Percentiles rank a stretch among this genome's conserved stretches.
phyloP scores from a whole-genome alignment of 2,888 invertebrate species.

The Abrostola triplasia region DNA sequence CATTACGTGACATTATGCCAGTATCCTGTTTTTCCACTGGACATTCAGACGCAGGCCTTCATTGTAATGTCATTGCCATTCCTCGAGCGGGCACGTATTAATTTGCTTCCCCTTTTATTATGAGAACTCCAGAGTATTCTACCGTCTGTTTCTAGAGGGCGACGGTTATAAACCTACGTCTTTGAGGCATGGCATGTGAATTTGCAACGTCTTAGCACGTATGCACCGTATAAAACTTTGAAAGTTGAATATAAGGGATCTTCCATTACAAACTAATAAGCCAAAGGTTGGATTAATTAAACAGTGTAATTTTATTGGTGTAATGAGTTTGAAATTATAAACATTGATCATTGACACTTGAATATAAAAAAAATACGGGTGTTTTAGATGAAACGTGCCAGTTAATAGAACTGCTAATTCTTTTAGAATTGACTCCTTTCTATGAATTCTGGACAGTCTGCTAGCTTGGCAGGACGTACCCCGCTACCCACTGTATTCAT shows the following conservation, averaged over 20 bases:
- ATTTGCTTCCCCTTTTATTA: conserved; percentile 35
- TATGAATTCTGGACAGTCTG: too few species aligned
- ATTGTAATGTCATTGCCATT: conserved; percentile 37
- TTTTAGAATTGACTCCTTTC: too few species aligned
- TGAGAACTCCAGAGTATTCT: conserved; percentile 6
- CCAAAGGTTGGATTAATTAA: too few species aligned
- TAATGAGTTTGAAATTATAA: too few species aligned
- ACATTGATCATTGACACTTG: too few species aligned
- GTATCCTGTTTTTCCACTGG: conserved; percentile 14
- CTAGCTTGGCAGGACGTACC: too few species aligned
- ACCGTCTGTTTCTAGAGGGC: conserved; percentile 12
- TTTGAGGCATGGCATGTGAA: conserved; percentile 14
- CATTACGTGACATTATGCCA: conserved; percentile 6
- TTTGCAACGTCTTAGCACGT: conserved; percentile 3
- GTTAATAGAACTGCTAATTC: too few species aligned
- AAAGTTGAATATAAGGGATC: not conserved
- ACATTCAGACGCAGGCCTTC: conserved; percentile 33
- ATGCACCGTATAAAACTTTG: conserved; percentile 5
- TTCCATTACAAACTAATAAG: too few species aligned
- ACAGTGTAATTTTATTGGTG: too few species aligned
- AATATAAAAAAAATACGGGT: too few species aligned
- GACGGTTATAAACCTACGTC: conserved; percentile 23
- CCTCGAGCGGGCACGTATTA: conserved; percentile 24
- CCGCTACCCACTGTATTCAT: not conserved
- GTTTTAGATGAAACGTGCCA: too few species aligned